Percentiles rank a stretch among this genome's conserved stretches.
phyloP scores from a whole-genome alignment of 2,888 invertebrate genomes.

The Chloroclystis v-ata region DNA sequence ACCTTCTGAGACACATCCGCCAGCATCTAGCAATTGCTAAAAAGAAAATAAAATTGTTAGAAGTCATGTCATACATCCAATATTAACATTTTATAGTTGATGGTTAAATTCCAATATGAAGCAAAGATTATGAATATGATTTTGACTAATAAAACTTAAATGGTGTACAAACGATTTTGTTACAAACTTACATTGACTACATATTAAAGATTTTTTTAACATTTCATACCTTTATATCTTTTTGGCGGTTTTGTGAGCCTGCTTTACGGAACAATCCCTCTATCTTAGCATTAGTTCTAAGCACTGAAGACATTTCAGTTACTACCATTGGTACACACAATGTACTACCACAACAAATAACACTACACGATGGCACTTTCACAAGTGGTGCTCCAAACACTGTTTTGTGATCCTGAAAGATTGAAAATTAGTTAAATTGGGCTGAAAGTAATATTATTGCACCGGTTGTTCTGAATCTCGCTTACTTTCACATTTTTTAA shows the following conservation, averaged over 20 bases:
- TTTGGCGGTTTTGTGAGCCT: conserved; percentile 89
- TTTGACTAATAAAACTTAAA: too few species aligned
- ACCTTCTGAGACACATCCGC: conserved; percentile 82
- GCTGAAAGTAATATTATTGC: too few species aligned
- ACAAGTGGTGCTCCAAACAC: conserved; percentile 70
- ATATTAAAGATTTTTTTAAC: not conserved
- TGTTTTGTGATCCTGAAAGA: conserved; percentile 62
- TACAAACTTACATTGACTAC: too few species aligned
- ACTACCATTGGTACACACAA: conserved; percentile 85
- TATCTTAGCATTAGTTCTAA: conserved; percentile 82
- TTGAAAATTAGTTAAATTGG: conserved; percentile 3
- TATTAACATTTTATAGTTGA: too few species aligned
- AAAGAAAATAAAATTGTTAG: conserved; percentile 16
- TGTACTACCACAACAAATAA: conserved; percentile 83
- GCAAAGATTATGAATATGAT: too few species aligned
- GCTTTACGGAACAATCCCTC: conserved; percentile 94
- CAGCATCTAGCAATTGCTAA: conserved; percentile 83
- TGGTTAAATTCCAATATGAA: too few species aligned
- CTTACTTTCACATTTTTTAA: conserved; percentile 74
- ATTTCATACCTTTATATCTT: conserved; percentile 85
- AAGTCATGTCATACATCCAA: too few species aligned
- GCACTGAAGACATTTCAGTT: conserved; percentile 83
- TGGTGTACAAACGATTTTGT: too few species aligned
- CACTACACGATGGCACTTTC: conserved; percentile 70
- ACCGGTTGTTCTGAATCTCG: conserved; percentile 25